Conservation (phyloP, 1,140 invertebrate genomes). For the Cyclina sinensis region DNA sequence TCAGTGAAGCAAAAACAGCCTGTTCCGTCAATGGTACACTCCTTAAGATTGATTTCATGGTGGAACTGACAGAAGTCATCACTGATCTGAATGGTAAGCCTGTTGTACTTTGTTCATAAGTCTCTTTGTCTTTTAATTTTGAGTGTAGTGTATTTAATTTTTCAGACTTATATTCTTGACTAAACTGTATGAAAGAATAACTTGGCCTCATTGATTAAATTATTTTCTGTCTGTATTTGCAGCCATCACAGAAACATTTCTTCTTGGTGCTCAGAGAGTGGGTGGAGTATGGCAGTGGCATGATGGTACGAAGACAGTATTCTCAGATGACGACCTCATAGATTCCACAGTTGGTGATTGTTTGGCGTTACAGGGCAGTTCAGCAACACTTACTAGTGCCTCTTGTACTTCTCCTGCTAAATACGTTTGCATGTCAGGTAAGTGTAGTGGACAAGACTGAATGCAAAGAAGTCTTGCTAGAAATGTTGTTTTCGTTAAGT, state of each 20-base stretch:
- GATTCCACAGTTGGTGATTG: constrained; percentile 15
- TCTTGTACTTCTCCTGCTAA: constrained; percentile 6
- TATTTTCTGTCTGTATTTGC: too few species aligned
- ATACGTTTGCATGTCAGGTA: constrained; percentile 56
- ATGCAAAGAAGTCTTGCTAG: too few species aligned
- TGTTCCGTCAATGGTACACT: constrained; percentile 38
- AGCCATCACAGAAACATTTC: constrained; percentile 10
- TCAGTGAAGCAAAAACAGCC: not conserved
- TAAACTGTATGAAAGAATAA: too few species aligned
- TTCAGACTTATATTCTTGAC: too few species aligned
- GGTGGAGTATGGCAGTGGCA: constrained; percentile 43
- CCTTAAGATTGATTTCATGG: constrained; percentile 24
- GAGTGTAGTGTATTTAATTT: too few species aligned
- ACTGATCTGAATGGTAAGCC: constrained; percentile 36
- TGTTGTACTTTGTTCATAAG: too few species aligned
- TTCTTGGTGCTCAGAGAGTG: constrained; percentile 17
- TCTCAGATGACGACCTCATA: not conserved
- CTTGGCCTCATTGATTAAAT: too few species aligned
- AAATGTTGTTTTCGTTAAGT: too few species aligned
- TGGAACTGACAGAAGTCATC: constrained; percentile 21
- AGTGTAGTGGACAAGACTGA: too few species aligned
- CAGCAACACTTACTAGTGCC: not conserved
- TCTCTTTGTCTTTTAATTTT: too few species aligned
- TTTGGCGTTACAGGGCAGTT: constrained; percentile 17
- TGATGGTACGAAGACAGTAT: constrained; percentile 32